phyloP scores from a whole-genome alignment of 1,140 invertebrate species.

The Microplitis mediator region DNA sequence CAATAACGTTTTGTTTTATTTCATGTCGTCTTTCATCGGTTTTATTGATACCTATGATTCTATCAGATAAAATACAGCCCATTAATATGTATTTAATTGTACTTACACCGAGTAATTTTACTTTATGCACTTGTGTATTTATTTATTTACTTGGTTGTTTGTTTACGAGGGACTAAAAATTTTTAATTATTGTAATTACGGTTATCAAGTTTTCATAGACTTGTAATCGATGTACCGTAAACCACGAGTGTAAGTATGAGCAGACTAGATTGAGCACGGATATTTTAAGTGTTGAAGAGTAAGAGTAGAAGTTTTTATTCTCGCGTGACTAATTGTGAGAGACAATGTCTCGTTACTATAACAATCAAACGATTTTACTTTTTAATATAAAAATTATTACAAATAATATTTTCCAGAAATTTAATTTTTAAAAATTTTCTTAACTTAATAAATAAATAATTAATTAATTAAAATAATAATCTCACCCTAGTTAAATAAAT shows the following conservation, averaged over 20 bases:
- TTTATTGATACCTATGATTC: too few relatives aligned
- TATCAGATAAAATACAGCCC: too few relatives aligned
- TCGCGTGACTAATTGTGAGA: slow-evolving; percentile 27
- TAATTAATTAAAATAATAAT: neutral
- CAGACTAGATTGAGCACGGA: too few relatives aligned
- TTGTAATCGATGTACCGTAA: neutral
- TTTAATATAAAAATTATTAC: neutral
- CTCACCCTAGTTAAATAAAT: slow-evolving; percentile 14
- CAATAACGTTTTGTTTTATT: too few relatives aligned
- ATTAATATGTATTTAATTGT: too few relatives aligned
- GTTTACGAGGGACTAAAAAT: too few relatives aligned
- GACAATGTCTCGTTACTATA: slow-evolving; percentile 18
- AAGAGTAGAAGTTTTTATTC: slow-evolving; percentile 3
- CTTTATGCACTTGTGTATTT: neutral
- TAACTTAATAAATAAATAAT: neutral
- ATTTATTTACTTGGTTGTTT: neutral
- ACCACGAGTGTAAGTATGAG: neutral
- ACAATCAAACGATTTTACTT: slow-evolving; percentile 10
- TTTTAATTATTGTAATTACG: neutral
- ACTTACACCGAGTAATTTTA: too few relatives aligned
- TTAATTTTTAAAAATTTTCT: too few relatives aligned
- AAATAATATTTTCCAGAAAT: too few relatives aligned
- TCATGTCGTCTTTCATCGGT: too few relatives aligned
- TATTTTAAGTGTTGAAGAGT: neutral
- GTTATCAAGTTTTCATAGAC: neutral